Evolutionary conservation across 2,888 invertebrate species (phyloP).

Genomic region (Xanthia icteritia): DNA sequence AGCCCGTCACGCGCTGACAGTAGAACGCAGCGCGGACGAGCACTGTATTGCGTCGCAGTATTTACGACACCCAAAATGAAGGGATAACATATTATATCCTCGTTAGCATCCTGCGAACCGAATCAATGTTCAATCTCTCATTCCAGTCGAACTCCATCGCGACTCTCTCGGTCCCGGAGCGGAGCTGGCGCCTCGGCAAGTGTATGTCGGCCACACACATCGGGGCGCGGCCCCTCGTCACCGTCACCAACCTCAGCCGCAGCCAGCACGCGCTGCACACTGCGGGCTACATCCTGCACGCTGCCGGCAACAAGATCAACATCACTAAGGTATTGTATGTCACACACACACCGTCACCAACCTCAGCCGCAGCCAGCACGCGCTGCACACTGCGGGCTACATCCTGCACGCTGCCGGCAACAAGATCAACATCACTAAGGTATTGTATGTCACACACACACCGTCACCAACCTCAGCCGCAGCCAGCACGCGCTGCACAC

Average conservation of each 20-base stretch:
- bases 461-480: no score
- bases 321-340: no score
- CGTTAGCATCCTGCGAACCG: not conserved
- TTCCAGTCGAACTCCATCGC: constrained; percentile 77
- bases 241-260: constrained; percentile 70
- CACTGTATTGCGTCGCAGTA: not conserved
- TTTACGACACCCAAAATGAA: no score
- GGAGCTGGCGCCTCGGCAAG: constrained; percentile 78
- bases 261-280: constrained; percentile 66
- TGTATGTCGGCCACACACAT: constrained; percentile 87
- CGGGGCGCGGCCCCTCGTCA: constrained; percentile 63
- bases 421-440: no score
- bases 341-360: no score
- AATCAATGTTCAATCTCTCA: not conserved
- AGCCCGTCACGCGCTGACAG: no score
- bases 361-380: no score
- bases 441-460: no score
- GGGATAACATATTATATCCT: no score
- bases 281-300: constrained; percentile 85
- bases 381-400: no score
- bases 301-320: constrained; percentile 74
- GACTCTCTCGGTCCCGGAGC: constrained; percentile 54
- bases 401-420: no score
- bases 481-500: no score
- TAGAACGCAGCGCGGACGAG: not conserved